These are phyloP conservation scores for Platygyra sinensis DNA, from an alignment of 64 coral and sea anemone species.

Conservation along the genomic window DNA sequence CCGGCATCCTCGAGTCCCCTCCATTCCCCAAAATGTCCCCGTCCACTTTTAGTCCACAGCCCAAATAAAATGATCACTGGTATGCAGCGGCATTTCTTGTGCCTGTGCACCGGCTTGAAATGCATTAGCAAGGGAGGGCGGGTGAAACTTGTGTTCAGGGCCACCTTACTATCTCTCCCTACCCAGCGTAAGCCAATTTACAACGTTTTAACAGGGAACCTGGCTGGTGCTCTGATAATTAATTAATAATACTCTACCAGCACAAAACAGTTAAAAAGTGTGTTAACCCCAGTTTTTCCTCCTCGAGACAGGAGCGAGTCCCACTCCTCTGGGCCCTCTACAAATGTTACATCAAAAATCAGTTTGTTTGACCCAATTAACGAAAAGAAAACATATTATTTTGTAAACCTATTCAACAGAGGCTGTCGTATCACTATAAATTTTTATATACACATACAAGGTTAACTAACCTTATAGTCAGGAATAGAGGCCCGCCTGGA, in stretches of 20 bases:
- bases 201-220: not conserved
- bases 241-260: slow-evolving; percentile 11
- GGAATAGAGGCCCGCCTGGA: slow-evolving; percentile 96
- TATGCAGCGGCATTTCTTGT: too few species aligned
- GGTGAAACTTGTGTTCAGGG: too few species aligned
- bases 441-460: not conserved
- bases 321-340: slow-evolving; percentile 94
- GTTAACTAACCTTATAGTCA: slow-evolving; percentile 84
- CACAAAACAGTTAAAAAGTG: not conserved
- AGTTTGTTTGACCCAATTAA: not conserved
- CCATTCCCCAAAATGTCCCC: too few species aligned
- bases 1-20: too few species aligned
- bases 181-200: too few species aligned
- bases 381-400: not conserved
- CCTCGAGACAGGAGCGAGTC: slow-evolving; percentile 92
- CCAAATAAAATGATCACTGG: too few species aligned
- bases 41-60: too few species aligned
- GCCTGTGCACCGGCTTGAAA: too few species aligned
- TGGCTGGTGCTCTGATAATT: not conserved
- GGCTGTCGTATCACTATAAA: not conserved
- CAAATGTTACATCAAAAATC: slow-evolving; percentile 10
- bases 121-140: too few species aligned
- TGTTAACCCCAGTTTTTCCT: slow-evolving; percentile 90
- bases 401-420: not conserved
- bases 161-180: too few species aligned